Base-by-base conservation (phyloP, 2,888 invertebrate species). In the Tetragonula carbonaria region DNA sequence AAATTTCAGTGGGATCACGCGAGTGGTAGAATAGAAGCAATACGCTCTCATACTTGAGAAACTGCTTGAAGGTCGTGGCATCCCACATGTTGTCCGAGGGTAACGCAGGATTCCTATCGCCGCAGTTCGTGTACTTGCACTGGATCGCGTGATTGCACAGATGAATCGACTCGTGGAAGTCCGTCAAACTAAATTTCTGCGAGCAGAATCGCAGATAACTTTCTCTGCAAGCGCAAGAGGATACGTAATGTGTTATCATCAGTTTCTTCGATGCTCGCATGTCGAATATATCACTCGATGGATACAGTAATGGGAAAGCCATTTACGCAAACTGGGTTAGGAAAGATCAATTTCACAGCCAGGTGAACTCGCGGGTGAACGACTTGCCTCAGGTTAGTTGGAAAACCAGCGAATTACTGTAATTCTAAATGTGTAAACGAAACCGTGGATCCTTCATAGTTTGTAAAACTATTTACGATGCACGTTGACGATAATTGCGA, bases 51-150 rank as follows among this genome's bases (percentile, higher is more conserved):
- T 91, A 94, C 94, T 91, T 94, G 66, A 94, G 90, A 83, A 91
- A 94, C 75, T 88, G 95, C 93, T 95, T 97, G 97, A 94, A 99
- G 97, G 80, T 97, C 96, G 93, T 97, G 96, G 93, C 97, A 97
- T 98, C 98, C 99, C 99, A 99, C 99, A 99, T 99, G 93, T 99
- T 99, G 93, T 99, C 98, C 77, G 96, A 96, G 0, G 99, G 99
- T 77, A 99, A 95, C 2, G 96, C 96, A 92, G 97, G 96, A 94
- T 98, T 96, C 85, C 97, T 95, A 82, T 97, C 96, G 2, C 95
- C 95, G 80, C 94, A 96, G 91, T 97, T 97, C 87, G 96, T 96
- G 92, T 98, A 99, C 94, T 97, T 97, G 91, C 97, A 97, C 94
- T 99, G 99, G 51, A 99, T 97, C 8, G 99, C 98, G 94, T 99